Percentiles rank a stretch among this genome's conserved stretches.
Evolutionary conservation across 2,797 vertebrate genomes (phyloP).

Genomic region (Balearica regulorum): DNA sequence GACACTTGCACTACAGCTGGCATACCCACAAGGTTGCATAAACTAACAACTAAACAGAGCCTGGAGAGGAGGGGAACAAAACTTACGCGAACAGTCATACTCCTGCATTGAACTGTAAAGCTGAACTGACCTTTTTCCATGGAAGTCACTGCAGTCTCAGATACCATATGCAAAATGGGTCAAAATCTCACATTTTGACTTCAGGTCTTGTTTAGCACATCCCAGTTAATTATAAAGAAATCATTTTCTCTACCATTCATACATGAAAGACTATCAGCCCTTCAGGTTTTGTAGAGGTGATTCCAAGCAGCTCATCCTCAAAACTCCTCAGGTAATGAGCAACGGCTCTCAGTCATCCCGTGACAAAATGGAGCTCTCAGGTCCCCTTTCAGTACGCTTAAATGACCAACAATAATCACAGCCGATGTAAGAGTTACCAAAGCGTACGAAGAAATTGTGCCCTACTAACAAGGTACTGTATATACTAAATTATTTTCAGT

Average conservation of each 20-base stretch:
- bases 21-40: accelerated
- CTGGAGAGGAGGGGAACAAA: neutral
- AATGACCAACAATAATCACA: neutral
- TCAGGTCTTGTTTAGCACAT: neutral
- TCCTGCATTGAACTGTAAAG: neutral
- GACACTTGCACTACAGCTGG: neutral
- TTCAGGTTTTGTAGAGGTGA: neutral
- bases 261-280: neutral
- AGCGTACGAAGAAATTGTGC: neutral
- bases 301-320: neutral
- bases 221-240: neutral
- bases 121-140: neutral
- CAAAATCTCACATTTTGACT: neutral
- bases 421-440: neutral
- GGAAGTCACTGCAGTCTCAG: neutral
- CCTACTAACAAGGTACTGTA: neutral
- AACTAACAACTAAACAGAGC: neutral
- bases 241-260: neutral
- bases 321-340: neutral
- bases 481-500: neutral
- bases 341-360: neutral
- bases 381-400: neutral
- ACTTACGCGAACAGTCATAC: accelerated
- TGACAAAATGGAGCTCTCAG: neutral
- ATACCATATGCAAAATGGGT: neutral